These are phyloP conservation scores for Sparidentex hasta DNA, from an alignment of 2,797 vertebrate species.

Conservation along the genomic window DNA sequence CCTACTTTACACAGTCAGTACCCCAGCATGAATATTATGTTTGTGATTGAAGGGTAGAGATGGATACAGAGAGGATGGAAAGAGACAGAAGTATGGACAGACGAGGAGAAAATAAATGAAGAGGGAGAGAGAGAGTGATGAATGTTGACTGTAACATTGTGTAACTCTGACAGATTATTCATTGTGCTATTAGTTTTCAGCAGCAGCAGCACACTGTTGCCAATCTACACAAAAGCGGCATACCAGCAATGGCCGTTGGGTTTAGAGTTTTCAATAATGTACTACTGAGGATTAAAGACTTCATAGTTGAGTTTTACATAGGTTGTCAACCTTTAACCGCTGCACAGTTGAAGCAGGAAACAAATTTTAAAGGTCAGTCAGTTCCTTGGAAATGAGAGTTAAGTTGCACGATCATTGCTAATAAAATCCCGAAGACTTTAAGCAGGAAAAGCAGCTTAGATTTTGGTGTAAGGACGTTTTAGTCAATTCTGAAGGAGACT, in stretches of 20 bases:
- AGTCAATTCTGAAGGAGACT: constrained; percentile 4
- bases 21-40: constrained; percentile 67
- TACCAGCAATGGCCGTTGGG: constrained; percentile 71
- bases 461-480: constrained; percentile 22
- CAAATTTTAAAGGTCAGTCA: constrained; percentile 59
- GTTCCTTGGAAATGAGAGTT: constrained; percentile 62
- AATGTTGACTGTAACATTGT: constrained; percentile 79
- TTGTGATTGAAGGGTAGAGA: constrained; percentile 65
- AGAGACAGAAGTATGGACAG: constrained; percentile 46
- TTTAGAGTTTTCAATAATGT: constrained; percentile 75
- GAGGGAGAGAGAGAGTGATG: constrained; percentile 63
- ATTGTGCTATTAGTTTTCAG: constrained; percentile 81
- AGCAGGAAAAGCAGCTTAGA: constrained; percentile 49
- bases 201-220: constrained; percentile 74
- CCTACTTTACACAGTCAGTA: constrained; percentile 56
- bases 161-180: constrained; percentile 81
- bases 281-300: constrained; percentile 73
- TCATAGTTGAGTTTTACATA: constrained; percentile 71
- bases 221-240: constrained; percentile 79
- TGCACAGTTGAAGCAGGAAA: constrained; percentile 58
- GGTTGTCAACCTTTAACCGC: constrained; percentile 76
- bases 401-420: constrained; percentile 52
- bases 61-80: constrained; percentile 35
- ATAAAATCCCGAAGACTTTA: constrained; percentile 66
- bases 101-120: constrained; percentile 48